Percentiles rank a stretch among this genome's conserved stretches.
phyloP scores from a whole-genome alignment of 2,888 invertebrate species.

The Catotricha subobsoleta region DNA sequence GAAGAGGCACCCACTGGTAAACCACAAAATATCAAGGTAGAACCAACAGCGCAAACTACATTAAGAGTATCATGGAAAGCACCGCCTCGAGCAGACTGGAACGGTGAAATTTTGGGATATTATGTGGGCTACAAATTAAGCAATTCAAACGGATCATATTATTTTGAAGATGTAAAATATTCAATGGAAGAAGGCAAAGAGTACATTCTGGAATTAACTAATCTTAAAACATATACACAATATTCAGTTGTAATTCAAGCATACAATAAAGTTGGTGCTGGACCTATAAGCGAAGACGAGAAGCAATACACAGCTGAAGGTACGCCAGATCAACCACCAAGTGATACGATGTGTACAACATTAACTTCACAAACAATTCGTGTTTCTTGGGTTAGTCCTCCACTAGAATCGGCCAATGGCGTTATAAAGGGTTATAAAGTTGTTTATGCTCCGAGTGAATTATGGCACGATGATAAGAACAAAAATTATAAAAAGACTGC shows the following conservation, averaged over 20 bases:
- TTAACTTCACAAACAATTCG: slow-evolving; percentile 86
- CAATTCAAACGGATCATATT: slow-evolving; percentile 67
- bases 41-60: slow-evolving; percentile 73
- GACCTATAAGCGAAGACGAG: slow-evolving; percentile 75
- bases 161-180: slow-evolving; percentile 83
- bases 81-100: slow-evolving; percentile 76
- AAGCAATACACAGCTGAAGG: slow-evolving; percentile 91
- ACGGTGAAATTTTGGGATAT: slow-evolving; percentile 79
- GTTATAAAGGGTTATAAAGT: slow-evolving; percentile 93
- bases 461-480: slow-evolving; percentile 81
- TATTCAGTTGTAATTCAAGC: slow-evolving; percentile 93
- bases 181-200: slow-evolving; percentile 83
- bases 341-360: slow-evolving; percentile 81
- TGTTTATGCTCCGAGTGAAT: slow-evolving; percentile 75
- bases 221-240: slow-evolving; percentile 80
- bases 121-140: slow-evolving; percentile 79
- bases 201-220: slow-evolving; percentile 64
- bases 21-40: slow-evolving; percentile 67
- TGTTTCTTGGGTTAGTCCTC: slow-evolving; percentile 88
- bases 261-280: slow-evolving; percentile 85
- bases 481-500: slow-evolving; percentile 83
- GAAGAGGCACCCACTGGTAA: slow-evolving; percentile 80
- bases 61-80: slow-evolving; percentile 81
- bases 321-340: slow-evolving; percentile 77
- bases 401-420: slow-evolving; percentile 79